Base-by-base conservation (phyloP, 1,140 invertebrate genomes). In the Tetraneura akinire region DNA sequence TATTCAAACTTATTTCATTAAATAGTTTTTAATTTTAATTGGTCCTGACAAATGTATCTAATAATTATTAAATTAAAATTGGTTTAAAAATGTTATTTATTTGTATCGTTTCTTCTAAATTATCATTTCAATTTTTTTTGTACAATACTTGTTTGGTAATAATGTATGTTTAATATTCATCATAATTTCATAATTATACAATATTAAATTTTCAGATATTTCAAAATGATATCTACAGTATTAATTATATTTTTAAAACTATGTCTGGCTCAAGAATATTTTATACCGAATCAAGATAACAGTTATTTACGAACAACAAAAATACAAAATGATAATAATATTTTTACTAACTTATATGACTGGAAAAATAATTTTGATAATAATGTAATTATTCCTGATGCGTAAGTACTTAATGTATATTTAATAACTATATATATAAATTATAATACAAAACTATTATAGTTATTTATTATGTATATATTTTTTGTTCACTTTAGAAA, bases 401-500 rank as follows among this genome's bases (percentile, higher is more conserved):
- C 74, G 74, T 78, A 62, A 45, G 55, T 14, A 57, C n/a, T 73
- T 74, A n/a, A 62, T 62, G 3, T 62, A 13, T 68, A 42, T 60
- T 78, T 0, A 49, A 18, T 70, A n/a, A n/a, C n/a, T 49, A 4
- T 29, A 14, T 18, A 16, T 70, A 29, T 26, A 26, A 49, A 18
- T 14, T 42, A 62, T 42, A n/a, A 66, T 42, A 11, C 0, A 64
- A 10, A 47, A 45, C 21, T 47, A 14, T 23, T 68, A n/a, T 37
- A 37, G n/a, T n/a, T 47, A 74, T 57, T 14, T 0, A 37, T 57
- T 74, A 80, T n/a, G n/a, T n/a, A n/a, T n/a, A n/a, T 81, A 57
- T 60, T 82, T 45, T 18, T 68, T 80, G 18, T 42, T 49, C 3
- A 80, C 81, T 82, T 66, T 86, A 94, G 93, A 64, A 93, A 92